Percentiles rank a stretch among this genome's conserved stretches.
Evolutionary conservation across 2,797 vertebrate genomes (phyloP).

Genomic region (Sandelia bainsii): DNA sequence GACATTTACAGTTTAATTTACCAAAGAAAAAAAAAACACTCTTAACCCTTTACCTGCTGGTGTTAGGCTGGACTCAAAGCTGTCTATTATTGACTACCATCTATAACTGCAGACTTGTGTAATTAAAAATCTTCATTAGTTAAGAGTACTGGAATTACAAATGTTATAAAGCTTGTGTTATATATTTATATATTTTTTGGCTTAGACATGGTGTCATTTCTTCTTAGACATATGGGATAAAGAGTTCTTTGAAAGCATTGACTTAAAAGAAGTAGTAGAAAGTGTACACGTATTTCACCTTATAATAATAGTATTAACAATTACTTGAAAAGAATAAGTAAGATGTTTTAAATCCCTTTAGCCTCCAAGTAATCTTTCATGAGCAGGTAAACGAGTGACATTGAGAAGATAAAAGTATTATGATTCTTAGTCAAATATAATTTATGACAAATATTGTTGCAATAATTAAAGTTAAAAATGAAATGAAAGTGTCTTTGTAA

Average conservation of each 20-base stretch:
- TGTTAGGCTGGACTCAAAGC: not conserved
- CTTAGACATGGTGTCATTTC: not conserved
- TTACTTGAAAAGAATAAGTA: not conserved
- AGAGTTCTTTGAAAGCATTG: not conserved
- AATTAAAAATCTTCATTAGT: conserved; percentile 7
- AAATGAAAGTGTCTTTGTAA: not conserved
- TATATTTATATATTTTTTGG: not conserved
- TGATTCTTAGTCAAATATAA: not conserved
- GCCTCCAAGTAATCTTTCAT: not conserved
- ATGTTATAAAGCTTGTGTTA: conserved; percentile 1
- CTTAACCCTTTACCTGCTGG: not conserved
- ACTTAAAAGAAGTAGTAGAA: not conserved
- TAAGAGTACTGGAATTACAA: not conserved
- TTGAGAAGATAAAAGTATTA: not conserved
- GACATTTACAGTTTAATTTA: not conserved
- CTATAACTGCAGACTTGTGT: conserved; percentile 17
- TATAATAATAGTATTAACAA: not conserved
- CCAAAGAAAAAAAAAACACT: not conserved
- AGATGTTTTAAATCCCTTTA: not conserved
- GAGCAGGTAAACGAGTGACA: not conserved
- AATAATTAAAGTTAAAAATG: not conserved
- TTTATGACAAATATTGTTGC: not conserved
- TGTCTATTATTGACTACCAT: conserved; percentile 6
- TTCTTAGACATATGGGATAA: not conserved
- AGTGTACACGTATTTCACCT: not conserved